Base-by-base conservation (phyloP, 2,113 vertebrate genomes). In the Brienomyrus longianalis region DNA sequence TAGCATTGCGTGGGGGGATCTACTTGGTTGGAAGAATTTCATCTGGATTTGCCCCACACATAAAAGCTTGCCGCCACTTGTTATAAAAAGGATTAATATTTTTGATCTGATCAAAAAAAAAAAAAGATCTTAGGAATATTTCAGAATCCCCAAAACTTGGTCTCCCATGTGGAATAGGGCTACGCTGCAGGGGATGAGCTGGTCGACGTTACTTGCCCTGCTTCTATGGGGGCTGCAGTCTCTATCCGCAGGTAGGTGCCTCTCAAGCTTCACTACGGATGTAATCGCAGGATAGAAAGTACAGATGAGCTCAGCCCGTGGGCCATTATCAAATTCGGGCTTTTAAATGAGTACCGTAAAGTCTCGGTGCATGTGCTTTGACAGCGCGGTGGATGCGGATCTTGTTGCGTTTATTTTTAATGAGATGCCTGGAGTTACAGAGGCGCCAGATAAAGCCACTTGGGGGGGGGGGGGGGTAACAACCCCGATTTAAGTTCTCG, bases 181-280 rank as follows among this genome's bases (percentile, higher is more conserved):
- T 35, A 70, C 56, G 23, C 39, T n/a, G 47, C 85, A 66, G 88
- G 88, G 56, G 56, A 90, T 90, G 88, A 95, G 94, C 94, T 88
- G 91, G 90, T 85, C 74, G 83, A 11, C 92, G 52, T 88, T 93
- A 56, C 70, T 94, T 50, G 35, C 91, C 66, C 80, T 93, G 21
- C 89, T 88, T 66, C 89, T 94, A 90, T 92, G 91, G 47, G 50
- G 91, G 89, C 77, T 93, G 88, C 93, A 92, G 92, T 88, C 31
- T 88, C 43, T 86, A 45, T 86, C 92, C 90, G 88, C 95, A 96
- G 95, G 95, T 96, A 80, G 91, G 88, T 89, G 52, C 90, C 8
- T 39, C 17, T 35, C 86, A 21, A 10, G 77, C 89, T 84, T 86
- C 80, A 89, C 91, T 90, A 23, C 51, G 19, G 45, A 15, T n/a